Base-by-base conservation (phyloP, 2,113 vertebrate genomes). In the Lepus europaeus region DNA sequence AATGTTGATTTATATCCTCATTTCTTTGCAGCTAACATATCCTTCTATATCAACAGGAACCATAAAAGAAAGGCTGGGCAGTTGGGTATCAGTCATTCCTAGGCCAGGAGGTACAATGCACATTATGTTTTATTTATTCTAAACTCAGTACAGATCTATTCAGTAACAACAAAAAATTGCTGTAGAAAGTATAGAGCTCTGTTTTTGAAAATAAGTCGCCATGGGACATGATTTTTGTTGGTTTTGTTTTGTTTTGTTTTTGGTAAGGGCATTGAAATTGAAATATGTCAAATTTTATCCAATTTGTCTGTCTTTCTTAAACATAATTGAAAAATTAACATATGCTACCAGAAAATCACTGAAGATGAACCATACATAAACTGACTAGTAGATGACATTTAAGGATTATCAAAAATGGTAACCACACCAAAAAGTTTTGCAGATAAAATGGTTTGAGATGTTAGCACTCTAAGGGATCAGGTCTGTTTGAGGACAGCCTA, bases 91-190 rank as follows among this genome's bases (percentile, higher is more conserved):
- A 53, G 2, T 39, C 3, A 51, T 49, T 64, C 27, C 2, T 20
- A 20, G 4, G 9, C 23, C 14, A 64, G 12, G 8, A 29, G 3
- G 2, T 61, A 1, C 6, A 23, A 0, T 20, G 1, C 22, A 56
- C 27, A 2, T 80, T 83, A 33, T 11, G 19, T 27, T 39, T 88
- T 91, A 6, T 74, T 33, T 63, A 79, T 85, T 82, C 11, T 49
- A 29, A 61, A 74, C 33, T 53, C n/a, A 76, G 5, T 27, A 73
- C 3, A 0, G 0, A 20, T 17, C 22, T 69, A 45, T 56, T 79
- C 9, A 11, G 4, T 76, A 36, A 90, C 25, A 94, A 59, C 2
- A 88, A 51, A 72, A 63, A 16, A 70, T 0, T 45, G 45, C 45
- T 45, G 45, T 45, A 45, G 45, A 45, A 45, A 45, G 45, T 45